Conservation (phyloP, 53 echinoderm and acorn worm genomes). For the Astropecten irregularis region DNA sequence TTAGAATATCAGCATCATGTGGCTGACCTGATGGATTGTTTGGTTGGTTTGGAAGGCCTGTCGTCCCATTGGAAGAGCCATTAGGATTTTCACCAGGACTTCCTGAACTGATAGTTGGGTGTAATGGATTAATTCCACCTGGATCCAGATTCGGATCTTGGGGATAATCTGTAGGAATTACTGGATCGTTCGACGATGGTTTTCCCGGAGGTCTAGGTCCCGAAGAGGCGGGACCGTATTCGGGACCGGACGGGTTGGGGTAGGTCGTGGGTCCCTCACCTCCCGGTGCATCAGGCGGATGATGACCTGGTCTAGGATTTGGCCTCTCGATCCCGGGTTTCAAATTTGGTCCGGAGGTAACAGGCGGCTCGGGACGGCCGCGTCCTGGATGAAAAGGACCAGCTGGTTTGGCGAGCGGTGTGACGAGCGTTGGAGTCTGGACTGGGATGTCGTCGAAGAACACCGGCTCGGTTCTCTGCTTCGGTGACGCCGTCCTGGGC, state of each 20-base stretch:
- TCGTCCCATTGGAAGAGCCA: slow-evolving; percentile 1
- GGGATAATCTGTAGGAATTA: background rate
- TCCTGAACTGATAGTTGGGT: background rate
- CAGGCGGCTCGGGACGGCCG: background rate
- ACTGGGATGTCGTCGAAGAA: slow-evolving; percentile 18
- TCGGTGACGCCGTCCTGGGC: background rate
- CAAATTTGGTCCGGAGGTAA: background rate
- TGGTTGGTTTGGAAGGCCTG: background rate
- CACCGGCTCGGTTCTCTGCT: background rate
- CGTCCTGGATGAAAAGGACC: background rate
- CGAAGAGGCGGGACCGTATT: no score
- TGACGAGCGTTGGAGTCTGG: background rate
- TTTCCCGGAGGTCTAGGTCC: background rate
- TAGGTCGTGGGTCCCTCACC: background rate
- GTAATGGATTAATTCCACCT: background rate
- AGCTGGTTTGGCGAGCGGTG: background rate
- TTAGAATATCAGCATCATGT: background rate
- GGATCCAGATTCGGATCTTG: background rate
- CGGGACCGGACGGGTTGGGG: background rate
- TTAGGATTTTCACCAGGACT: background rate
- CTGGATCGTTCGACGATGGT: background rate
- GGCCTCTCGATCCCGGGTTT: background rate
- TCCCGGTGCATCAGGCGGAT: background rate
- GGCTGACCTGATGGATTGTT: background rate
- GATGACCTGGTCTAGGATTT: slow-evolving; percentile 3